These are phyloP conservation scores for Chrysotoxum bicinctum DNA, from an alignment of 2,888 invertebrate species.

Conservation along the genomic window DNA sequence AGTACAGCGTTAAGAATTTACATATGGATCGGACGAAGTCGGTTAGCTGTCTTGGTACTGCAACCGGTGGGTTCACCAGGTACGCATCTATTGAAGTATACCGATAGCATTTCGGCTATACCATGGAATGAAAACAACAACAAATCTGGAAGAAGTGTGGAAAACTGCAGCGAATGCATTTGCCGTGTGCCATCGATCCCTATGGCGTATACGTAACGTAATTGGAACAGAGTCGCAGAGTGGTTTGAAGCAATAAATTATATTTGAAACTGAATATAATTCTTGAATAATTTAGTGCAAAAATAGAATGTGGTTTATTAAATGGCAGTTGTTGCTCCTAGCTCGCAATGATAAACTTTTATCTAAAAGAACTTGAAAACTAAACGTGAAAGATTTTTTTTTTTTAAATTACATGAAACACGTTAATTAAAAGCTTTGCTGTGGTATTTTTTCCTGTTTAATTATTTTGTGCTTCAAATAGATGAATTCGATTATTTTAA, in stretches of 20 bases:
- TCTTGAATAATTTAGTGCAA: conserved; percentile 13
- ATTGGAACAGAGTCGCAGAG: conserved; percentile 10
- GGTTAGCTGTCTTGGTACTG: conserved; percentile 51
- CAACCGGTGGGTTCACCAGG: conserved; percentile 36
- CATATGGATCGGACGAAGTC: conserved; percentile 60
- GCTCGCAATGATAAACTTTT: background rate
- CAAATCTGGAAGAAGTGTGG: background rate
- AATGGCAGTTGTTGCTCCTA: background rate
- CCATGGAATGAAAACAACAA: conserved; percentile 47
- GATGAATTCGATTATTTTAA: conserved; percentile 45
- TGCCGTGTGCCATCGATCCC: background rate
- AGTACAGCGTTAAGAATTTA: conserved; percentile 63
- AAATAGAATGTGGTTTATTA: background rate
- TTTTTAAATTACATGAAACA: background rate
- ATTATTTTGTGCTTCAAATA: conserved; percentile 14
- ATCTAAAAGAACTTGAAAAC: background rate
- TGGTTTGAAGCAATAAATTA: background rate
- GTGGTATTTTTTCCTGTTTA: background rate
- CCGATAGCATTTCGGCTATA: conserved; percentile 57
- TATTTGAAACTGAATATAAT: background rate
- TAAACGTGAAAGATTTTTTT: background rate
- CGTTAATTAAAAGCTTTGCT: conserved; percentile 5
- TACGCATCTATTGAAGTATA: conserved; percentile 47
- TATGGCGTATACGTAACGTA: conserved; percentile 59
- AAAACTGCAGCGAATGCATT: conserved; percentile 9